Evolutionary conservation across 2,888 invertebrate genomes (phyloP), one percentile per base, ranked within the genome.

Genomic region (Heteromurus nitidus): DNA sequence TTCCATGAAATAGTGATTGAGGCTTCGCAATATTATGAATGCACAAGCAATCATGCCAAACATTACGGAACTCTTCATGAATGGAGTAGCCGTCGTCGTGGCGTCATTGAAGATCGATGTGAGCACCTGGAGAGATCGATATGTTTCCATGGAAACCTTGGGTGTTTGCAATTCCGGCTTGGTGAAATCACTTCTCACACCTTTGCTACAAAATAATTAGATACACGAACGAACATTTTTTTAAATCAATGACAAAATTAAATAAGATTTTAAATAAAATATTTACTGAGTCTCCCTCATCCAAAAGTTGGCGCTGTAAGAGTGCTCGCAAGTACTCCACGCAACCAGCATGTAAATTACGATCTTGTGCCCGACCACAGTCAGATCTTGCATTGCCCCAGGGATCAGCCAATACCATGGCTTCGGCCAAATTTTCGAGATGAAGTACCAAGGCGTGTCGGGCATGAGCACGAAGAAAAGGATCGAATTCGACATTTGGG

Each of bases 321-420:
- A 65, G 31, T 81, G 81, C 16, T 70, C 69, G 16, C 75, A 42
- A 30, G 16, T 47, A 3, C 70, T 22, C 82, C 82, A 82, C 16
- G 58, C 64, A 16, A 67, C 58, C 1, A 44, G 64, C 5, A 53
- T 67, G 42, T 72, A 82, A 0, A 44, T 76, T 11, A 76, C 9
- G 20, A 82, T 67, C 3, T 50, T 58, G 62, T 76, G 76, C 22
- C 76, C 76, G 28, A 82, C 44, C 18, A 67, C 16, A 2, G 58
- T 70, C 2, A 82, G 18, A 24, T 82, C 82, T 42, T 82, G 82
- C n/a, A 76, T 16, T 7, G 65, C 53, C 9, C 81, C 81, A 16
- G 81, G 81, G 24, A 81, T 75, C 0, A 81, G 55, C 11, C 58
- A 36, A 42, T 75, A 81, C 81, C 81, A 81, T 9, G 81, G 62